phyloP scores from a whole-genome alignment of 2,888 invertebrate species.

The Chymomyza fuscimana region DNA sequence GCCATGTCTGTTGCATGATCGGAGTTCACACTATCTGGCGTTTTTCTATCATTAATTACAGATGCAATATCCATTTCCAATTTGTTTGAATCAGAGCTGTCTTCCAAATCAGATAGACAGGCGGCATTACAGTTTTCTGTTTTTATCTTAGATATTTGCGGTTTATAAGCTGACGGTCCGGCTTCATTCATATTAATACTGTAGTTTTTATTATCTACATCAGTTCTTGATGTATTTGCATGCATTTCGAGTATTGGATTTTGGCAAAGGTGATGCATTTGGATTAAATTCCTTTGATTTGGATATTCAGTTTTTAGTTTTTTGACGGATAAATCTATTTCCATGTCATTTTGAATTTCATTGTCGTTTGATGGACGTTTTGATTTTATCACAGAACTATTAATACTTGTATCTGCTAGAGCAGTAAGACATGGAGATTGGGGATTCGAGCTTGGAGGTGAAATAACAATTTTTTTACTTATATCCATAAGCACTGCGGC shows the following conservation, averaged over 20 bases:
- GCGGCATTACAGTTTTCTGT: conserved; percentile 37
- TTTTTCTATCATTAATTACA: conserved; percentile 62
- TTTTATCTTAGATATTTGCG: conserved; percentile 5
- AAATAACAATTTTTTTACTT: conserved; percentile 79
- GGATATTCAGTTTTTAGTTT: conserved; percentile 59
- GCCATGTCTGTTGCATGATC: conserved; percentile 79
- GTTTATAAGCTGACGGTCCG: conserved; percentile 48
- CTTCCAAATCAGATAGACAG: conserved; percentile 79
- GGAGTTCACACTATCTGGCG: conserved; percentile 78
- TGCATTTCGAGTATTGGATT: conserved; percentile 55
- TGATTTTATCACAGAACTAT: conserved; percentile 80
- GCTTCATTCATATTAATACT: conserved; percentile 64
- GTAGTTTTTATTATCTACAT: conserved; percentile 54
- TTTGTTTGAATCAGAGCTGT: conserved; percentile 82
- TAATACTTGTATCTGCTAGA: conserved; percentile 78
- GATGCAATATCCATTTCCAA: conserved; percentile 66
- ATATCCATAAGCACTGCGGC: conserved; percentile 80
- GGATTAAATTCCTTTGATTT: conserved; percentile 45
- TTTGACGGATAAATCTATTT: conserved; percentile 72
- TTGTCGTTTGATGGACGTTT: conserved; percentile 75
- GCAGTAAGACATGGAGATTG: conserved; percentile 75
- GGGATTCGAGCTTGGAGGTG: conserved; percentile 79
- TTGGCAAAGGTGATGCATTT: conserved; percentile 50
- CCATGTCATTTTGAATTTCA: conserved; percentile 60
- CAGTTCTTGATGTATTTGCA: conserved; percentile 36